These are phyloP conservation scores for Kradibia gibbosae DNA, from an alignment of 1,140 invertebrate genomes.

Conservation along the genomic window DNA sequence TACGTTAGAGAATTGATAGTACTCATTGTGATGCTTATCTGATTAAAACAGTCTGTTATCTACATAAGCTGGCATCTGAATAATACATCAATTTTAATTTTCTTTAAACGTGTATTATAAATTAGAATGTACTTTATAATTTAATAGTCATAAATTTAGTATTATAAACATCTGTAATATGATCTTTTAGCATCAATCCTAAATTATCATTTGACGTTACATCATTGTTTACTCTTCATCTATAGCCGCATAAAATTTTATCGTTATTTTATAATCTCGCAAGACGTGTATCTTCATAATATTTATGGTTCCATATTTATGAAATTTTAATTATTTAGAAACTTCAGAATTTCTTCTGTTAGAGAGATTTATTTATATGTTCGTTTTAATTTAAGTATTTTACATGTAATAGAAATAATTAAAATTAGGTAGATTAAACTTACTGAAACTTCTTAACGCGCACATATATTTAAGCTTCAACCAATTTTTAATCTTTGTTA, in stretches of 20 bases:
- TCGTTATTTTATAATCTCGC: background rate
- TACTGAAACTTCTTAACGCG: no score
- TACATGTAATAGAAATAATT: no score
- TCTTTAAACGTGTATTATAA: background rate
- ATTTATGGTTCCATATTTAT: background rate
- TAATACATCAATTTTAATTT: background rate
- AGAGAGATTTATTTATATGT: background rate
- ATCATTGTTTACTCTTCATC: background rate
- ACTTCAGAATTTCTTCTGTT: background rate
- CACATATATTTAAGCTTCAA: no score
- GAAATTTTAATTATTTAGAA: background rate
- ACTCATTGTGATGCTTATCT: background rate
- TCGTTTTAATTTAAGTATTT: no score
- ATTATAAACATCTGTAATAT: background rate
- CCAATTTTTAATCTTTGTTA: no score
- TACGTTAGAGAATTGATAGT: background rate
- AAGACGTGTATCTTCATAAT: background rate
- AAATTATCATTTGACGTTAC: background rate
- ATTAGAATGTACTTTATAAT: background rate
- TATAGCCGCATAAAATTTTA: background rate
- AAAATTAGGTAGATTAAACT: no score
- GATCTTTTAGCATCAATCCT: background rate
- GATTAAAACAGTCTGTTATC: background rate
- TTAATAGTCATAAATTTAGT: background rate
- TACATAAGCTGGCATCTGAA: background rate